Percentiles rank a stretch among this genome's conserved stretches.
Conservation (phyloP, 2,888 invertebrate genomes). For the Heliothis peltigera region DNA sequence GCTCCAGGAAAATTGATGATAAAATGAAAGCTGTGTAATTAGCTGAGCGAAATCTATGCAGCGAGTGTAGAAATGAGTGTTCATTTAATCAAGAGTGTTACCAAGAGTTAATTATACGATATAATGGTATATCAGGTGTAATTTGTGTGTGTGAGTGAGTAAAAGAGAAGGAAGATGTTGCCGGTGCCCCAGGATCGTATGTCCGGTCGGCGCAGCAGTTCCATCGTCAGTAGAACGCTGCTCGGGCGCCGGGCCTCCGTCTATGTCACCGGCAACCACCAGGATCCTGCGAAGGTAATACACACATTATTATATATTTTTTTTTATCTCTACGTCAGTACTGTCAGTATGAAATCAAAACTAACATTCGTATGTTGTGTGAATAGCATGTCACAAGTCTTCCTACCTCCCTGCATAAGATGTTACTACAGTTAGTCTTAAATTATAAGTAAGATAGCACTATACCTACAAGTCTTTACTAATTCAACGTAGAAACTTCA, state of each 20-base stretch:
- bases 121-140: constrained; percentile 39
- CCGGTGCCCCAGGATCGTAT: constrained; percentile 89
- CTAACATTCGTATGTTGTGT: no score
- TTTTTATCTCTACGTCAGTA: no score
- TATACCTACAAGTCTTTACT: background rate
- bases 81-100: constrained; percentile 29
- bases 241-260: constrained; percentile 92
- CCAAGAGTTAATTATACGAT: constrained; percentile 20
- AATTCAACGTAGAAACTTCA: background rate
- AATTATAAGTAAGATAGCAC: background rate
- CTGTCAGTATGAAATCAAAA: no score
- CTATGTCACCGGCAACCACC: constrained; percentile 90
- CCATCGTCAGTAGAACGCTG: constrained; percentile 91
- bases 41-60: constrained; percentile 24
- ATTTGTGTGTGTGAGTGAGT: constrained; percentile 32
- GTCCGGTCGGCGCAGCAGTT: constrained; percentile 92
- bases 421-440: no score
- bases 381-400: no score
- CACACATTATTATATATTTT: background rate
- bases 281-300: constrained; percentile 92
- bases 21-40: constrained; percentile 46
- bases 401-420: no score
- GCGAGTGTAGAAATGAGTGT: constrained; percentile 27
- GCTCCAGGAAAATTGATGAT: constrained; percentile 37
- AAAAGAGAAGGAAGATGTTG: constrained; percentile 76